phyloP scores from a whole-genome alignment of 1,140 invertebrate species.

The Saccostrea glomerata region DNA sequence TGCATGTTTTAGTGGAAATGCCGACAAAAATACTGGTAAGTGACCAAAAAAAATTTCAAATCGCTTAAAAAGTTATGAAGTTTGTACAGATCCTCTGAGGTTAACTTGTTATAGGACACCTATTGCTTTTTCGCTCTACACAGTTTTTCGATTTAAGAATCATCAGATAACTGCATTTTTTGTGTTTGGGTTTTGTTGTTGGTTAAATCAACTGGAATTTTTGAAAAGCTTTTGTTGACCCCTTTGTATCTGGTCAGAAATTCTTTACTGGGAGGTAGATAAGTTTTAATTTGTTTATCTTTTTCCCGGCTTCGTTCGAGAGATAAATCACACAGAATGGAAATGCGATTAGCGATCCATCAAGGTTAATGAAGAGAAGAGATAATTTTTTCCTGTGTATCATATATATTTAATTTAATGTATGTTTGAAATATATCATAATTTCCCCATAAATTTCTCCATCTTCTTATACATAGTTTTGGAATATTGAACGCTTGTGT shows the following conservation, averaged over 20 bases:
- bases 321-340: neutral
- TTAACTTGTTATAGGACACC: no score
- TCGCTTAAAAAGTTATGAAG: neutral
- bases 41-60: neutral
- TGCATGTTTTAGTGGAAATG: neutral
- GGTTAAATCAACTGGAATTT: no score
- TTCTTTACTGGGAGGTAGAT: neutral
- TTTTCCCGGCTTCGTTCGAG: neutral
- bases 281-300: constrained; percentile 7
- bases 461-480: neutral
- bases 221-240: neutral
- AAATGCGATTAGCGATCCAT: neutral
- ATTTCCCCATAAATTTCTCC: neutral
- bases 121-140: no score
- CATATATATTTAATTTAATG: neutral
- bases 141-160: neutral
- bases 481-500: neutral
- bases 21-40: neutral
- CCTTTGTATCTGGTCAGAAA: neutral
- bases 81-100: neutral
- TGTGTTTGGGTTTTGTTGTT: neutral
- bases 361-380: neutral
- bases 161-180: no score
- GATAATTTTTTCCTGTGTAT: neutral
- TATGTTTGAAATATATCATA: neutral